phyloP scores from a whole-genome alignment of 2,797 vertebrate genomes.

The Monodelphis domestica region DNA sequence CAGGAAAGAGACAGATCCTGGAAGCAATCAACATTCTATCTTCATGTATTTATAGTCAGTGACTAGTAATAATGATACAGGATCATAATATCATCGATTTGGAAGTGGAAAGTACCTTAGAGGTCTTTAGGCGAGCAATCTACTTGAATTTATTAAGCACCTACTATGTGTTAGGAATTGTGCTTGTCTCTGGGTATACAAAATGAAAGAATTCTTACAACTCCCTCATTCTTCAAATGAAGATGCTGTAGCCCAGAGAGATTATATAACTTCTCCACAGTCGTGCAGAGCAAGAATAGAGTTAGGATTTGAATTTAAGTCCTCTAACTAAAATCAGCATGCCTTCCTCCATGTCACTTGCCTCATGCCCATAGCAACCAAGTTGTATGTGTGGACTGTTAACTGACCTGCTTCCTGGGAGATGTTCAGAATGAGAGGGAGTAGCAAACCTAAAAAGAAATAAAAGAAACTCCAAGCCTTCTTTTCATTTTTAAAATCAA shows the following conservation, averaged over 20 bases:
- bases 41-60: neutral
- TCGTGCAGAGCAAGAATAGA: neutral
- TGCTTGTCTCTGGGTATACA: neutral
- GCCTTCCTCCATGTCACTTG: neutral
- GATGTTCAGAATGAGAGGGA: neutral
- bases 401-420: neutral
- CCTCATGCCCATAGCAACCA: neutral
- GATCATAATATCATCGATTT: neutral
- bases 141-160: neutral
- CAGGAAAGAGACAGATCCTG: neutral
- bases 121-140: neutral
- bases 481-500: neutral
- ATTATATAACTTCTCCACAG: neutral
- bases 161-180: neutral
- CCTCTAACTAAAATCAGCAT: neutral
- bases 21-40: neutral
- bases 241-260: neutral
- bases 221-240: neutral
- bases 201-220: neutral
- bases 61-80: neutral
- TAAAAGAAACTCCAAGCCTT: neutral
- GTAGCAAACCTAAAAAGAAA: neutral
- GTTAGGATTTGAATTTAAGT: neutral
- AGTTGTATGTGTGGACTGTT: neutral
- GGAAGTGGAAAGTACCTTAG: neutral